Evolutionary conservation across 2,888 invertebrate species (phyloP), one percentile per base, ranked within the genome.

Genomic region (Yponomeuta cagnagella): DNA sequence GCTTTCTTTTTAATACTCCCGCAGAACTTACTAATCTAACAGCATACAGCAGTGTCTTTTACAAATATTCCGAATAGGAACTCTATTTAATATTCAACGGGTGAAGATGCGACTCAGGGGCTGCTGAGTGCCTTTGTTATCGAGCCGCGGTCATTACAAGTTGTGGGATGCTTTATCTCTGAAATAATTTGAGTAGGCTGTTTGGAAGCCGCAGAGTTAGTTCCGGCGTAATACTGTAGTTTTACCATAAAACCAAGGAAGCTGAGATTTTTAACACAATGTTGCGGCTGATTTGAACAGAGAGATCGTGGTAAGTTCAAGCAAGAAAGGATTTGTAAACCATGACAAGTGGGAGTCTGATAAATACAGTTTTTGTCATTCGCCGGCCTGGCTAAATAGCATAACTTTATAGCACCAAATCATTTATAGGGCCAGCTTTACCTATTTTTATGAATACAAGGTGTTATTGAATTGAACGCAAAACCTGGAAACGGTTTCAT

Each of bases 51-150:
- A 12, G 15, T 12, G 52, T 58, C 12, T 5, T 58, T 58, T 33
- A 12, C 12, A 58, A 15, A 58, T 2, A 15, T 4, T 15, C 52
- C 8, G 52, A 12, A 8, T 2, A 30, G 30, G 15, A 33, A n/a
- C 15, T 10, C 30, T 67, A 30, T 8, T 68, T 52, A 68, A n/a
- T 52, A 68, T 68, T 68, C 68, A 52, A 68, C 68, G 12, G 12
- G 68, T 30, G 48, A 31, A 58, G 52, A 58, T 12, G 52, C 52
- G 8, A 2, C 30, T 2, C 64, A 64, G 10, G 31, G 31, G 10
- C 30, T 64, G 64, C 31, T 30, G 9, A 64, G 64, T 23, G 31
- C 64, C 64, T n/a, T 30, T 9, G 1, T 64, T 64, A 64, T 64
- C 31, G 23, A 23, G 64, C 64, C 31, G 30, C 52, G 12, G 52